Percentiles rank a stretch among this genome's conserved stretches.
Conservation (phyloP, 1,140 invertebrate species). For the Leptinotarsa defecta region DNA sequence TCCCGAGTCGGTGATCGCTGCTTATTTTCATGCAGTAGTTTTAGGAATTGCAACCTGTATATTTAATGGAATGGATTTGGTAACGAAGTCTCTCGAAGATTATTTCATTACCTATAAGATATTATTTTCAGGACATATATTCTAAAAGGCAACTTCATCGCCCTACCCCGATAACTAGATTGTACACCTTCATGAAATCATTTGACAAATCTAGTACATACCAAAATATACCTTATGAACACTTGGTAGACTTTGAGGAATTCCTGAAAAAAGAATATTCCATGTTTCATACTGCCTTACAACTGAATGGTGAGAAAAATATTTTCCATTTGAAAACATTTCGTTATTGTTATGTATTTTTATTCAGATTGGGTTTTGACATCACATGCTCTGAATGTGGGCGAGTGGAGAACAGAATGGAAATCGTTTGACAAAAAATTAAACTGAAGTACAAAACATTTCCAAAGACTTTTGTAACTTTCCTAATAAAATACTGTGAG, state of each 20-base stretch:
- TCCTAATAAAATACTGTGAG: slow-evolving; percentile 8
- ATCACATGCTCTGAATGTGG: slow-evolving; percentile 59
- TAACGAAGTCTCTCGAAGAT: slow-evolving; percentile 27
- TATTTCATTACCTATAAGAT: background rate
- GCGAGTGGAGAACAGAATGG: slow-evolving; percentile 55
- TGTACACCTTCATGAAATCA: slow-evolving; percentile 49
- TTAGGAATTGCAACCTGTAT: slow-evolving; percentile 54
- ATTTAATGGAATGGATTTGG: slow-evolving; percentile 47
- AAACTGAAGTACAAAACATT: background rate
- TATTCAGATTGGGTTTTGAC: slow-evolving; percentile 61
- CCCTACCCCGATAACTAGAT: slow-evolving; percentile 44
- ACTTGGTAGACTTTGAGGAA: slow-evolving; percentile 56
- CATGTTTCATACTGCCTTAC: slow-evolving; percentile 55
- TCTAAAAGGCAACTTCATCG: slow-evolving; percentile 50
- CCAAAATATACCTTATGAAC: slow-evolving; percentile 56
- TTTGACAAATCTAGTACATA: slow-evolving; percentile 40
- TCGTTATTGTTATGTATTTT: background rate
- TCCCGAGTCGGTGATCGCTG: slow-evolving; percentile 58
- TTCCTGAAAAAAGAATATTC: slow-evolving; percentile 49
- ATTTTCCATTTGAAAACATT: background rate
- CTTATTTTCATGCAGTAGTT: slow-evolving; percentile 62
- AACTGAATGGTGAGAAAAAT: slow-evolving; percentile 57
- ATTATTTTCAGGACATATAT: slow-evolving; percentile 43
- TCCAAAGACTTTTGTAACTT: background rate
- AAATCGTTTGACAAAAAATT: slow-evolving; percentile 34